These are phyloP conservation scores for Ophioninae sp. DNA, from an alignment of 2,888 invertebrate species.

Conservation along the genomic window DNA sequence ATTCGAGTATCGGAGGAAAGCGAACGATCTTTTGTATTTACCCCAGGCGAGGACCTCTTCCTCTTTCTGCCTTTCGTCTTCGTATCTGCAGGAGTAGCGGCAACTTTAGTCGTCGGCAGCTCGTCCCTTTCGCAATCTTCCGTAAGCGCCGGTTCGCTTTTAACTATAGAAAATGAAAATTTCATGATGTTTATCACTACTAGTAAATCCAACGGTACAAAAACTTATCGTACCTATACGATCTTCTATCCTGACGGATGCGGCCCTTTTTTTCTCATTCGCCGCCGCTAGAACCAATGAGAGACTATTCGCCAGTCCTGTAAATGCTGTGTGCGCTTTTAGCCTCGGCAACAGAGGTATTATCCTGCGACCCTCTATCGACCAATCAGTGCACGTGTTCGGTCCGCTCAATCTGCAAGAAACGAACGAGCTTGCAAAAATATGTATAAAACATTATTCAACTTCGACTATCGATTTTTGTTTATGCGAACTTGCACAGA, in stretches of 20 bases:
- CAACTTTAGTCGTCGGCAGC: conserved; percentile 54
- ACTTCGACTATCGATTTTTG: too few species aligned
- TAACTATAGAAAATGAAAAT: conserved; percentile 42
- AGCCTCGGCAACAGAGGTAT: conserved; percentile 92
- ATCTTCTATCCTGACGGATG: conserved; percentile 69
- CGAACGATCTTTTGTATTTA: conserved; percentile 3
- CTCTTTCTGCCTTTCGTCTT: conserved; percentile 64
- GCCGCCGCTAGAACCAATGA: conserved; percentile 86
- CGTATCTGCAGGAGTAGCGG: conserved; percentile 53
- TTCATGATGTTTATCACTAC: not conserved
- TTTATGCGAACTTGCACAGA: too few species aligned
- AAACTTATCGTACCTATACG: conserved; percentile 34
- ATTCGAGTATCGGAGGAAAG: not conserved
- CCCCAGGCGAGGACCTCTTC: conserved; percentile 61
- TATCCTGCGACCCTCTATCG: conserved; percentile 91
- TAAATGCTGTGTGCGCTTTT: conserved; percentile 92
- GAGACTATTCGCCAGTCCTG: conserved; percentile 91
- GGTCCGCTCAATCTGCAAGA: conserved; percentile 81
- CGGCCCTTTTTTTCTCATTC: conserved; percentile 84
- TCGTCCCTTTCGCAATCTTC: conserved; percentile 64
- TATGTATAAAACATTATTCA: not conserved
- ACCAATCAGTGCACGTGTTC: conserved; percentile 87
- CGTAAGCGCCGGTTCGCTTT: conserved; percentile 64
- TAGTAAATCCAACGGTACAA: not conserved
- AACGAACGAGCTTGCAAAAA: not conserved